phyloP scores from a whole-genome alignment of 2,113 vertebrate genomes.

The Himantopus leucocephalus region DNA sequence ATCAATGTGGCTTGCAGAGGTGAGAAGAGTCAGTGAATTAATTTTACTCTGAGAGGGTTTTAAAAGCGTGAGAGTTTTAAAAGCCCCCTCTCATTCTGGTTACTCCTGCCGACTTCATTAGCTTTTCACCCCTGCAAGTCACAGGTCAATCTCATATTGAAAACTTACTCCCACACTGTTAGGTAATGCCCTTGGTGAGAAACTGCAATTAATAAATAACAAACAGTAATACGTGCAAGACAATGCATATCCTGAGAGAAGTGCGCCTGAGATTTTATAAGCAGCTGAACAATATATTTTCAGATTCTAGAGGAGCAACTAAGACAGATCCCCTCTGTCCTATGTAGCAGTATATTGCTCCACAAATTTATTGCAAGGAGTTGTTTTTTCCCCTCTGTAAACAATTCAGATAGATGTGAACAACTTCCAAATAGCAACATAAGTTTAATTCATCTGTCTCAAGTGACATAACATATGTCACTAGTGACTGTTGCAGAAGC shows the following conservation, averaged over 20 bases:
- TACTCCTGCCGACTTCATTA: constrained; percentile 11
- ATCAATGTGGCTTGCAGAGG: not conserved
- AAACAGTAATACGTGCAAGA: not conserved
- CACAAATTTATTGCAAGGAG: constrained; percentile 44
- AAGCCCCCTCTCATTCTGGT: not conserved
- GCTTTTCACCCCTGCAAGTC: constrained; percentile 8
- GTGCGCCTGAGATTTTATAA: not conserved
- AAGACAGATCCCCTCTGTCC: not conserved
- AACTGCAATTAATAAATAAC: constrained; percentile 53
- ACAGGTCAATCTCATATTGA: not conserved
- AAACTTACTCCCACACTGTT: not conserved
- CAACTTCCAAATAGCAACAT: constrained; percentile 50
- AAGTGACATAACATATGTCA: constrained; percentile 58
- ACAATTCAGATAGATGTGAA: constrained; percentile 59
- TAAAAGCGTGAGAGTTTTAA: not conserved
- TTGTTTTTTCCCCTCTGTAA: constrained; percentile 5
- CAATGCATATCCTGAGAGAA: not conserved
- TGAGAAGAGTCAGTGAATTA: constrained; percentile 23
- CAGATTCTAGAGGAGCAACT: not conserved
- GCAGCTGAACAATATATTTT: not conserved
- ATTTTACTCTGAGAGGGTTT: not conserved
- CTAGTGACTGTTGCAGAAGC: not conserved
- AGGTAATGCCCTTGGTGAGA: not conserved
- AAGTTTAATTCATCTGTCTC: constrained; percentile 64
- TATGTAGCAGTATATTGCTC: not conserved